Conservation (phyloP, 2,888 invertebrate genomes). For the Crocallis elinguaria region DNA sequence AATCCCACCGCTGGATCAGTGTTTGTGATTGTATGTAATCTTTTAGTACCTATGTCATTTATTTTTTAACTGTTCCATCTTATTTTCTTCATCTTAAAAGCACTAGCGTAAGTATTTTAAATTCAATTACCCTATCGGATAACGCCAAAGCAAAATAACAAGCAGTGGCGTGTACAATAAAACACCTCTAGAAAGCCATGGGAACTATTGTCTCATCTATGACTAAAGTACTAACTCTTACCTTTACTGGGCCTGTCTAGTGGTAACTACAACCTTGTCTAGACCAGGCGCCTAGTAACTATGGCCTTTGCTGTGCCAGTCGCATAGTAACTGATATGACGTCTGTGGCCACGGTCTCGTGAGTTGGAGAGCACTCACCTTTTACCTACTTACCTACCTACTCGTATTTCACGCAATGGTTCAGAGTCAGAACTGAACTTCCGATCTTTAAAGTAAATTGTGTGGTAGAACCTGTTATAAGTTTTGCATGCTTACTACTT, state of each 20-base stretch:
- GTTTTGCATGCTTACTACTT: too few relatives aligned
- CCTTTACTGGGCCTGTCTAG: neutral
- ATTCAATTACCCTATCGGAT: constrained; percentile 13
- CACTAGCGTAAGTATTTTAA: neutral
- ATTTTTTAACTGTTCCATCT: too few relatives aligned
- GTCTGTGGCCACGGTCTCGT: constrained; percentile 18
- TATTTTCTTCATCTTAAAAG: neutral
- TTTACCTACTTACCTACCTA: constrained; percentile 60
- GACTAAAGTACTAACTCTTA: neutral
- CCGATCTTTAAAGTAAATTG: constrained; percentile 35
- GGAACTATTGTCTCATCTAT: neutral
- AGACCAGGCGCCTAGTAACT: neutral
- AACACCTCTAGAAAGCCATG: constrained; percentile 27
- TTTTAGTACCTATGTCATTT: too few relatives aligned
- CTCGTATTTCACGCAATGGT: constrained; percentile 50
- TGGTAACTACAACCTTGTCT: neutral
- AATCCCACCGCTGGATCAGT: too few relatives aligned
- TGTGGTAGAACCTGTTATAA: constrained; percentile 8
- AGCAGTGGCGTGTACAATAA: constrained; percentile 8
- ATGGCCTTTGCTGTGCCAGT: neutral
- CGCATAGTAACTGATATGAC: constrained; percentile 3
- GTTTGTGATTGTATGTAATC: too few relatives aligned
- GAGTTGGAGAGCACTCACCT: constrained; percentile 57
- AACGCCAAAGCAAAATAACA: constrained; percentile 1
- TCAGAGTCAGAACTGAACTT: constrained; percentile 40